Conservation (phyloP, 2,888 invertebrate species). For the Euzophera pinguis region DNA sequence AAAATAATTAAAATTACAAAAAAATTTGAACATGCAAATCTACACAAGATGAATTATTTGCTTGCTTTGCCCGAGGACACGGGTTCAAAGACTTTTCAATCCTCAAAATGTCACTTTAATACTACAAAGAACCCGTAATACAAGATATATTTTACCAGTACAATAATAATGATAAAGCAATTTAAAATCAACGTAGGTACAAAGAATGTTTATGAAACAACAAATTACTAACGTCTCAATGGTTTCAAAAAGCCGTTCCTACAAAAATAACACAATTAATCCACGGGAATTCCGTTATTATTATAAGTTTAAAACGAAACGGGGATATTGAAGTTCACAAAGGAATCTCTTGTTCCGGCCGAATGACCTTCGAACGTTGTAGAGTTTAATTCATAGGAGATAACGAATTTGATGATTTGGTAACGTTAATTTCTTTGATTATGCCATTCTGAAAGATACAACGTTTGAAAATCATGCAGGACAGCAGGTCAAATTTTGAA, state of each 20-base stretch:
- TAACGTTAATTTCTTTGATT: too few relatives aligned
- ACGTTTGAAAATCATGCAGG: too few relatives aligned
- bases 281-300: slow-evolving; percentile 55
- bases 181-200: slow-evolving; percentile 26
- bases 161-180: slow-evolving; percentile 24
- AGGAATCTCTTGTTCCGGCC: slow-evolving; percentile 52
- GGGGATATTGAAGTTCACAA: slow-evolving; percentile 52
- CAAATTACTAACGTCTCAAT: slow-evolving; percentile 51
- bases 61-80: not conserved
- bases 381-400: slow-evolving; percentile 26
- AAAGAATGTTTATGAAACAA: slow-evolving; percentile 50
- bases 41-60: not conserved
- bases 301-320: slow-evolving; percentile 60
- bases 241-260: slow-evolving; percentile 42
- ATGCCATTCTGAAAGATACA: too few relatives aligned
- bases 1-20: too few relatives aligned
- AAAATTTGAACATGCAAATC: not conserved
- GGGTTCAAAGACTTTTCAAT: not conserved
- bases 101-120: not conserved
- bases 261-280: slow-evolving; percentile 70
- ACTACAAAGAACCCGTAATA: not conserved
- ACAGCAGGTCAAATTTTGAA: too few relatives aligned
- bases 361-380: slow-evolving; percentile 47
- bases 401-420: slow-evolving; percentile 20
- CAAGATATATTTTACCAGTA: slow-evolving; percentile 9